phyloP scores from a whole-genome alignment of 2,888 invertebrate species.

The Platyscelio sp. region DNA sequence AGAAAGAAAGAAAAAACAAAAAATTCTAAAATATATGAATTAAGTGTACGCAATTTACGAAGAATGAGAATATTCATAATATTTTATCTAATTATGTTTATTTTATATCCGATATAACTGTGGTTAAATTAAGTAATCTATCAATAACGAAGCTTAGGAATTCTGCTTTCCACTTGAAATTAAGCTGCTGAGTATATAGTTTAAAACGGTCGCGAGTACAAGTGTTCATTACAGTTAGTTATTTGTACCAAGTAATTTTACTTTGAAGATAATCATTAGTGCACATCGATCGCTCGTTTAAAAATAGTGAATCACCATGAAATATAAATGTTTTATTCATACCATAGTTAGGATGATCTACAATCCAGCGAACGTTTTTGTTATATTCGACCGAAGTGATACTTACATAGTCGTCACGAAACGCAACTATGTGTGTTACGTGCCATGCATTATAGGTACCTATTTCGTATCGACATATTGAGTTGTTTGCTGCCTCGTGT shows the following conservation, averaged over 20 bases:
- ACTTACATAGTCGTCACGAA: constrained; percentile 54
- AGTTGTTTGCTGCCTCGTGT: constrained; percentile 53
- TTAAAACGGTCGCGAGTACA: not conserved
- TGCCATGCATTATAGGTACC: constrained; percentile 32
- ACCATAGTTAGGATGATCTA: constrained; percentile 40
- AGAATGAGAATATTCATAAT: too few relatives aligned
- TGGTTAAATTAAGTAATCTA: too few relatives aligned
- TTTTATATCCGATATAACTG: too few relatives aligned
- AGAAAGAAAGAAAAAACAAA: too few relatives aligned
- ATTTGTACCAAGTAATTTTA: constrained; percentile 28
- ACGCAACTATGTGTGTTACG: constrained; percentile 52
- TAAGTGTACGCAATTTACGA: too few relatives aligned
- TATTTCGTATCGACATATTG: constrained; percentile 62
- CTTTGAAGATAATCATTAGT: constrained; percentile 54
- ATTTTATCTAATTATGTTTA: too few relatives aligned
- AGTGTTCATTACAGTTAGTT: not conserved
- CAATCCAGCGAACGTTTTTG: constrained; percentile 52
- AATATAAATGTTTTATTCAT: constrained; percentile 49
- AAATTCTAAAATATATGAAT: too few relatives aligned
- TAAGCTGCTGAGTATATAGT: not conserved
- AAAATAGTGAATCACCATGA: constrained; percentile 47
- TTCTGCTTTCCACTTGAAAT: too few relatives aligned
- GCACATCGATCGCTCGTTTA: constrained; percentile 18
- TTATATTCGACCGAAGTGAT: constrained; percentile 21
- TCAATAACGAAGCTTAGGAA: too few relatives aligned